These are phyloP conservation scores for Tribolium castaneum DNA, from an alignment of 1,140 invertebrate genomes.

Conservation along the genomic window DNA sequence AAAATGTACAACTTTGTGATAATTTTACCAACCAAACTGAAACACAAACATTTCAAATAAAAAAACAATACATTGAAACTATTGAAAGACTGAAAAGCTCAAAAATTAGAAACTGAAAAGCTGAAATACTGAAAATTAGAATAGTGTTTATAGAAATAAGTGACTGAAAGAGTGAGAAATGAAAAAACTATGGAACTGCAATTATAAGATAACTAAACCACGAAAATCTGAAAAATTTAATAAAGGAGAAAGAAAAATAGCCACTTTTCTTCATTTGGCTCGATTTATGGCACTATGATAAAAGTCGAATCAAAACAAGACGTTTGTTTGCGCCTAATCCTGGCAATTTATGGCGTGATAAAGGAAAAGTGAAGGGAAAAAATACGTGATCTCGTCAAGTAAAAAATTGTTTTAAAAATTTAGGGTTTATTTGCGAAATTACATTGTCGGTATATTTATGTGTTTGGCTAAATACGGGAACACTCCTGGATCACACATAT, in stretches of 20 bases:
- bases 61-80: too few relatives aligned
- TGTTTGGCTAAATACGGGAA: background rate
- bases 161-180: too few relatives aligned
- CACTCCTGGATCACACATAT: background rate
- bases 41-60: too few relatives aligned
- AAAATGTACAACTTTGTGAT: too few relatives aligned
- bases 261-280: background rate
- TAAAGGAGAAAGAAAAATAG: background rate
- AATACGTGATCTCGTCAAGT: background rate
- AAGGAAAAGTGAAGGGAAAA: background rate
- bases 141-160: too few relatives aligned
- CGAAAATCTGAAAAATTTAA: background rate
- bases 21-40: too few relatives aligned
- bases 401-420: background rate
- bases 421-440: background rate
- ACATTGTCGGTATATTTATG: background rate
- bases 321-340: background rate
- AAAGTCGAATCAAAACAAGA: background rate
- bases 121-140: too few relatives aligned
- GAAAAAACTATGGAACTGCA: too few relatives aligned
- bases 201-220: background rate
- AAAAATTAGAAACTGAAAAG: too few relatives aligned
- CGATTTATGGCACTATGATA: background rate
- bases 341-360: background rate
- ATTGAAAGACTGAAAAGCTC: too few relatives aligned